A percentile compares a stretch with the other conserved stretches of the same genome.
phyloP scores from a whole-genome alignment of 2,888 invertebrate species.

The Osedax fenrisi region DNA sequence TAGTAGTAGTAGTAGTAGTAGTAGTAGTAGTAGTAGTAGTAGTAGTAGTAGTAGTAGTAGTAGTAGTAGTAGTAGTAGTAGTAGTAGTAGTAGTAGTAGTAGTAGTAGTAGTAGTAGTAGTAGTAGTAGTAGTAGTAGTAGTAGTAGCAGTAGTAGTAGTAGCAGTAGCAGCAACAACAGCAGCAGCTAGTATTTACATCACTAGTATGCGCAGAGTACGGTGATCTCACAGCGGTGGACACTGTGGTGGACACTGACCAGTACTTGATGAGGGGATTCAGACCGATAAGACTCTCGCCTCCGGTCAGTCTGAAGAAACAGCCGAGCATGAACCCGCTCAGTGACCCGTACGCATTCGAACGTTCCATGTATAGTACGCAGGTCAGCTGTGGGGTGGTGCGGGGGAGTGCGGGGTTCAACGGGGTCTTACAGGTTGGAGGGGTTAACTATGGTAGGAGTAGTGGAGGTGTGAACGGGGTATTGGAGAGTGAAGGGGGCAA shows the following conservation, averaged over 20 bases:
- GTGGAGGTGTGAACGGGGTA: no score
- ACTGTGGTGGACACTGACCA: no score
- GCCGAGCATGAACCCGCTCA: conserved; percentile 58
- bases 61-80: neutral
- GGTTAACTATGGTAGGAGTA: no score
- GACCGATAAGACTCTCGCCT: conserved; percentile 42
- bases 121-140: neutral
- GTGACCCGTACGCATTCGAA: conserved; percentile 90
- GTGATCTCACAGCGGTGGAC: no score
- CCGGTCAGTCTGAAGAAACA: conserved; percentile 54
- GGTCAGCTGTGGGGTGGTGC: conserved; percentile 57
- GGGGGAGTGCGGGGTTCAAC: no score
- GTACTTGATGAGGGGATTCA: conserved; percentile 43
- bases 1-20: neutral
- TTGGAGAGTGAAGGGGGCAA: no score
- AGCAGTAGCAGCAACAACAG: neutral
- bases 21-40: neutral
- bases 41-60: neutral
- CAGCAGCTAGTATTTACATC: neutral
- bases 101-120: neutral
- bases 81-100: neutral
- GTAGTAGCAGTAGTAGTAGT: neutral
- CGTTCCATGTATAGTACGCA: conserved; percentile 91
- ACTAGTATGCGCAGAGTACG: no score
- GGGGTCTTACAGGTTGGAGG: no score